These are phyloP conservation scores for Oscheius onirici DNA, from an alignment of 2,888 invertebrate species.

Conservation along the genomic window DNA sequence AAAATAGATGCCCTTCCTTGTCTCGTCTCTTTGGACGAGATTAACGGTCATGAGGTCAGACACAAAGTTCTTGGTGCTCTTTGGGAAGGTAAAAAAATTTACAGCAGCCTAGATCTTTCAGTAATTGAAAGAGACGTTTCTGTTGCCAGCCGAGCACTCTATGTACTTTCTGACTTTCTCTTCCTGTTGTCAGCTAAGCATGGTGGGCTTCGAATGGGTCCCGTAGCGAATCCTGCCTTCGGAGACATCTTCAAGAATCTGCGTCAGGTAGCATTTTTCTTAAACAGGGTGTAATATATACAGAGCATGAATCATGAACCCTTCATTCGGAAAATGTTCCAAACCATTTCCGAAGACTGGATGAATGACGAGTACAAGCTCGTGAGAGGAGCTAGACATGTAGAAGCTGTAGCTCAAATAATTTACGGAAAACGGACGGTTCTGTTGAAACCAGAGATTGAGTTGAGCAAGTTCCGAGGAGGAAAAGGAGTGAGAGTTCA, in stretches of 20 bases:
- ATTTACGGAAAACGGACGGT: constrained; percentile 17
- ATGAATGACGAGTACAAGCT: constrained; percentile 8
- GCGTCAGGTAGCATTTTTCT: neutral
- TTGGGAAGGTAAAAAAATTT: neutral
- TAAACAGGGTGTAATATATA: neutral
- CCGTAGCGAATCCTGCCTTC: constrained; percentile 70
- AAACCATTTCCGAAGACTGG: constrained; percentile 15
- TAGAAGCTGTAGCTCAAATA: constrained; percentile 74
- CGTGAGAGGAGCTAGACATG: constrained; percentile 73
- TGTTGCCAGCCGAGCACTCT: constrained; percentile 11
- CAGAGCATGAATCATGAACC: neutral
- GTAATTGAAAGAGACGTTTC: neutral
- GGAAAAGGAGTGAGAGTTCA: constrained; percentile 7
- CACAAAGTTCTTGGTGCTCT: neutral
- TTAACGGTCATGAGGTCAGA: neutral
- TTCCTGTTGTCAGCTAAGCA: constrained; percentile 51
- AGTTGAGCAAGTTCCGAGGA: neutral
- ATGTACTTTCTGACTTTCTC: constrained; percentile 21
- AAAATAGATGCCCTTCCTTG: neutral
- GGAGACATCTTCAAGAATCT: constrained; percentile 1
- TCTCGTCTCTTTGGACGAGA: neutral
- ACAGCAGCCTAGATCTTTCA: neutral
- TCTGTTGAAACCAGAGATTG: neutral
- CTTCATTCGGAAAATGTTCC: neutral
- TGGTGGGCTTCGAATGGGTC: constrained; percentile 75